Evolutionary conservation across 2,888 invertebrate species (phyloP), one percentile per base, ranked within the genome.

Genomic region (Mythimna vitellina): DNA sequence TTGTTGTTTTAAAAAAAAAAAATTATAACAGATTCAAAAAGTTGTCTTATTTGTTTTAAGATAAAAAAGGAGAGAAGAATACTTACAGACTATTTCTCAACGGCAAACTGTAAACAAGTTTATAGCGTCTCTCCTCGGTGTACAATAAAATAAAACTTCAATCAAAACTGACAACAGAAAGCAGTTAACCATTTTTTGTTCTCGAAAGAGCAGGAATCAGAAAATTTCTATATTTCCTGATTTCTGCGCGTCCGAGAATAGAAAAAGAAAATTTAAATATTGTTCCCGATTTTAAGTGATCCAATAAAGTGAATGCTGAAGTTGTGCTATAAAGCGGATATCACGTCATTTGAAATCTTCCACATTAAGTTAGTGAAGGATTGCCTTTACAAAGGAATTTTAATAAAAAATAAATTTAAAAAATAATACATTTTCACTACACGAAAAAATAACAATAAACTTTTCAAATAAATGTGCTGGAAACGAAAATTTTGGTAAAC

Each of bases 131-230:
- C 32, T 22, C 29, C n/a, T 25, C 17, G 54, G 54, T 46, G 32
- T 12, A 62, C n/a, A 57, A 61, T 73, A 51, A 66, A 69, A 73
- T 51, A 53, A 54, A 75, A 70, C 53, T 60, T 64, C 54, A 70
- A 70, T 74, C 64, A 61, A 61, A 64, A 70, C 35, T 53, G 46
- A 66, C 35, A 63, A 20, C 61, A 67, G 29, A 38, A 51, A 53
- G 51, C 12, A 51, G 35, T 56, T 53, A 73, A 74, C 10, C 17
- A 12, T 51, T 12, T 32, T n/a, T 10, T 10, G 9, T n/a, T 49
- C 49, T n/a, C 7, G 32, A 8, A 60, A 60, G 14, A 38, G 8
- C 12, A n/a, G 17, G 22, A 38, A 22, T 38, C 57, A 32, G 57
- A 5, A 32, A 32, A 57, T 10, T 7, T 20, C 6, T 14, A 46